phyloP scores from a whole-genome alignment of 2,888 invertebrate genomes.

The Tetramorium bicarinatum region DNA sequence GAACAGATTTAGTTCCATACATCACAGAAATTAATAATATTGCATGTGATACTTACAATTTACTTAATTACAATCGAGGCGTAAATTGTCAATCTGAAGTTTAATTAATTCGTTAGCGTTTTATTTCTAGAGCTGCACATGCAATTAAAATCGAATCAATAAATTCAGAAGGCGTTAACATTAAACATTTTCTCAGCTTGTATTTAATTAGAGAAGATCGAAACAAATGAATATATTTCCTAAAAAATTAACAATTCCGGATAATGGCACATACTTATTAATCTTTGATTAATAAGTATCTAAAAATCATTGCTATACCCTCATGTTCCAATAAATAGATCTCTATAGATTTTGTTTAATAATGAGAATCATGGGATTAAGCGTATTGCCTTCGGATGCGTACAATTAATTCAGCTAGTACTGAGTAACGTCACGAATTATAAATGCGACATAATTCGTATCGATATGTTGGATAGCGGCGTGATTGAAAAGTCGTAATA shows the following conservation, averaged over 20 bases:
- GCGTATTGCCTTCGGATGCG: neutral
- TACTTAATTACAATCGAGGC: constrained; percentile 54
- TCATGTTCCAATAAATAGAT: neutral
- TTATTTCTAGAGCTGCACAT: constrained; percentile 38
- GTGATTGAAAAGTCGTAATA: constrained; percentile 67
- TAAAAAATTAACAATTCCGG: neutral
- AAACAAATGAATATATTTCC: neutral
- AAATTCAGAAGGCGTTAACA: neutral
- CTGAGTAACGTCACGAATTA: neutral
- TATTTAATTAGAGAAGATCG: neutral
- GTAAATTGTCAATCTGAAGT: constrained; percentile 56
- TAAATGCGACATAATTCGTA: neutral
- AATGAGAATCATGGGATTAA: neutral
- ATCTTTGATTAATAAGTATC: no score
- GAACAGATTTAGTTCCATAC: constrained; percentile 61
- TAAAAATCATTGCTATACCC: neutral
- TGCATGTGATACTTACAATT: constrained; percentile 55
- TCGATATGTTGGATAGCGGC: constrained; percentile 28
- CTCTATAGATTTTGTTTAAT: neutral
- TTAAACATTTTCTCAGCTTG: neutral
- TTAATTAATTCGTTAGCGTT: constrained; percentile 66
- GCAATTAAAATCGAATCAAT: constrained; percentile 46
- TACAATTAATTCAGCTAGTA: constrained; percentile 15
- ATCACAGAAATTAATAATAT: constrained; percentile 61
- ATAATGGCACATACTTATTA: neutral